Conservation (phyloP, 1,140 invertebrate species). For the Zaprionus vittiger region DNA sequence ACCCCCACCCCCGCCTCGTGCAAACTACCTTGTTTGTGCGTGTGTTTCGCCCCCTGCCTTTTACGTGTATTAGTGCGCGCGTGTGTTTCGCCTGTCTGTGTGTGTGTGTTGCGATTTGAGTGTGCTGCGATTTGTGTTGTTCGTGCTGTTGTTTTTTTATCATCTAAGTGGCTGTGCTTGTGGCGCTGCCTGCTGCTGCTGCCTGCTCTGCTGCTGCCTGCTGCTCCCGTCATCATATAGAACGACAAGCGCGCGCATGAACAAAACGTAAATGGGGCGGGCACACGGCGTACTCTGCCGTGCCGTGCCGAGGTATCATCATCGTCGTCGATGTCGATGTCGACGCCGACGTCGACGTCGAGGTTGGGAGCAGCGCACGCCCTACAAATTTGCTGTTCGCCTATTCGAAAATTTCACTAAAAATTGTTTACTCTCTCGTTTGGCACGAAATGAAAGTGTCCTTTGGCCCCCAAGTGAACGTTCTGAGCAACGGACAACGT, state of each 20-base stretch:
- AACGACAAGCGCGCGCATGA: conserved; percentile 58
- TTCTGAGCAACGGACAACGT: not conserved
- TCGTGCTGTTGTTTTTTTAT: conserved; percentile 60
- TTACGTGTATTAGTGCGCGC: conserved; percentile 20
- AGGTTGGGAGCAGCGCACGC: conserved; percentile 51
- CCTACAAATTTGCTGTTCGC: conserved; percentile 82
- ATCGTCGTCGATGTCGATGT: conserved; percentile 41
- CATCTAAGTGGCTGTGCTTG: conserved; percentile 60
- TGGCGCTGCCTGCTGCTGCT: conserved; percentile 37
- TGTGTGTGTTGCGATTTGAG: conserved; percentile 25
- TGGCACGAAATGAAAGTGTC: conserved; percentile 81
- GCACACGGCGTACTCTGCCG: conserved; percentile 47
- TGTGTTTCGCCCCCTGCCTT: conserved; percentile 14
- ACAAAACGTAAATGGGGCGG: conserved; percentile 69
- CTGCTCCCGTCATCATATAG: conserved; percentile 78
- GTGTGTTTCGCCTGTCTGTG: conserved; percentile 16
- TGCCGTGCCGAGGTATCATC: conserved; percentile 65
- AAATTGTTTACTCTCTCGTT: conserved; percentile 84
- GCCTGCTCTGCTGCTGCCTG: conserved; percentile 28
- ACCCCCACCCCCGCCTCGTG: conserved; percentile 31
- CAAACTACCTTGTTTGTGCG: conserved; percentile 37
- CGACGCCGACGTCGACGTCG: conserved; percentile 29
- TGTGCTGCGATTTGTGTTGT: conserved; percentile 9
- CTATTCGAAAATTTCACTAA: conserved; percentile 84
- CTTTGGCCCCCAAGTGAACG: conserved; percentile 53